Percentiles rank a stretch among this genome's conserved stretches.
phyloP scores from a whole-genome alignment of 2,888 invertebrate species.

The Thymelicus lineola region DNA sequence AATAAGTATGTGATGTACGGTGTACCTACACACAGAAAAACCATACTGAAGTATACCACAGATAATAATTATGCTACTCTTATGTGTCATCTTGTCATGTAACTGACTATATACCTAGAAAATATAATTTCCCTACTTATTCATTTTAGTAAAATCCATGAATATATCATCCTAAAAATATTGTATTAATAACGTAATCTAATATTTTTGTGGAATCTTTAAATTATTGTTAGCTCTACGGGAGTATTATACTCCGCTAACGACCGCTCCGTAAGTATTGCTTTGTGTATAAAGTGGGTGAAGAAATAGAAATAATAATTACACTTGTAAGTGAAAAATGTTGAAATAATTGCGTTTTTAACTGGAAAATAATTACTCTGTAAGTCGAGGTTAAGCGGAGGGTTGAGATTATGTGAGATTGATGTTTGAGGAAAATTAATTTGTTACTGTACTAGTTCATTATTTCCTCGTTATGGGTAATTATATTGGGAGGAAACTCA shows the following conservation, averaged over 20 bases:
- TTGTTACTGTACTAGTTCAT: constrained; percentile 1
- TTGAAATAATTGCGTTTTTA: constrained; percentile 38
- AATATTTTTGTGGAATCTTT: constrained; percentile 13
- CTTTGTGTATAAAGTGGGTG: constrained; percentile 39
- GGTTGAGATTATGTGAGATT: constrained; percentile 8
- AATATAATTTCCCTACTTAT: too few species aligned
- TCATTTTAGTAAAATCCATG: too few species aligned
- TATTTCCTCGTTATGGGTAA: constrained; percentile 7
- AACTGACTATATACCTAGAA: too few species aligned
- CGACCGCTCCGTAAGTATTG: constrained; percentile 34
- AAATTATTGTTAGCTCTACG: constrained; percentile 25
- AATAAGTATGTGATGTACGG: too few species aligned
- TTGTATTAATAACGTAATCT: too few species aligned
- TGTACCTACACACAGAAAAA: too few species aligned
- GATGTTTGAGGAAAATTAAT: constrained; percentile 13
- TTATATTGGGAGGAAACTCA: not conserved
- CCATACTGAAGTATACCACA: too few species aligned
- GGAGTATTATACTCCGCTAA: constrained; percentile 32
- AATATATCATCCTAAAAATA: too few species aligned
- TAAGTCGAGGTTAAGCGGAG: constrained; percentile 15
- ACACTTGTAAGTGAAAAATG: constrained; percentile 37
- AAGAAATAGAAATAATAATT: constrained; percentile 38
- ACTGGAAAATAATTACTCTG: constrained; percentile 30
- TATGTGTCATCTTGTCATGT: too few species aligned
- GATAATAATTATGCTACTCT: too few species aligned